Conservation (phyloP, 2,888 invertebrate genomes). For the Rhopalosiphum nymphaeae region DNA sequence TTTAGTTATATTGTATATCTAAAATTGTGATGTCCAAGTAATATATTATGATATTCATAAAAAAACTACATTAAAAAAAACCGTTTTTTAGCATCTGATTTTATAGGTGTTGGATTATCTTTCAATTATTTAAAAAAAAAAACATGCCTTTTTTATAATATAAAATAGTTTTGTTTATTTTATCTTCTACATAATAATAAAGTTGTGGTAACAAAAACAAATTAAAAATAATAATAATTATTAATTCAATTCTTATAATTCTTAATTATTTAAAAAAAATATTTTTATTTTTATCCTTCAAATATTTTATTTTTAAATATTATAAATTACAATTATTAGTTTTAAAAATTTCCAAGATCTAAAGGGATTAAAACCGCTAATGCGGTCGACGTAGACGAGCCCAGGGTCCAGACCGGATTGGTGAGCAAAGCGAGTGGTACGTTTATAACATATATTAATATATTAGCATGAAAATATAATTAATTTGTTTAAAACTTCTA, state of each 20-base stretch:
- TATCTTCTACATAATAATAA: not conserved
- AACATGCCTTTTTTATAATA: not conserved
- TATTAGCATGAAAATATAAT: not conserved
- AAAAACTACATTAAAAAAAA: not conserved
- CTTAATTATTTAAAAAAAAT: not conserved
- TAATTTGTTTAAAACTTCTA: not conserved
- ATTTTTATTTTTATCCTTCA: not conserved
- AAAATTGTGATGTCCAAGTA: not conserved
- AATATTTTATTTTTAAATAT: not conserved
- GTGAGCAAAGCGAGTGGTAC: not conserved
- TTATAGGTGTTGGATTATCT: not conserved
- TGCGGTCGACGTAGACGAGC: too few relatives aligned
- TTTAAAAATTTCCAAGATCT: not conserved
- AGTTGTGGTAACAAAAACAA: not conserved
- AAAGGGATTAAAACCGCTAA: not conserved
- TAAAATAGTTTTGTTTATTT: not conserved
- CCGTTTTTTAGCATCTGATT: not conserved
- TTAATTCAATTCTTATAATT: not conserved
- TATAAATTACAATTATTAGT: not conserved
- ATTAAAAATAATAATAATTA: not conserved
- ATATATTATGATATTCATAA: not conserved
- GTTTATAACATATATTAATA: not conserved
- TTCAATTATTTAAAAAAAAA: not conserved
- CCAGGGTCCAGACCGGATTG: not conserved
- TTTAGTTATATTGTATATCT: not conserved